Base-by-base conservation (phyloP, 2,888 invertebrate genomes). In the Tethea ocularis region DNA sequence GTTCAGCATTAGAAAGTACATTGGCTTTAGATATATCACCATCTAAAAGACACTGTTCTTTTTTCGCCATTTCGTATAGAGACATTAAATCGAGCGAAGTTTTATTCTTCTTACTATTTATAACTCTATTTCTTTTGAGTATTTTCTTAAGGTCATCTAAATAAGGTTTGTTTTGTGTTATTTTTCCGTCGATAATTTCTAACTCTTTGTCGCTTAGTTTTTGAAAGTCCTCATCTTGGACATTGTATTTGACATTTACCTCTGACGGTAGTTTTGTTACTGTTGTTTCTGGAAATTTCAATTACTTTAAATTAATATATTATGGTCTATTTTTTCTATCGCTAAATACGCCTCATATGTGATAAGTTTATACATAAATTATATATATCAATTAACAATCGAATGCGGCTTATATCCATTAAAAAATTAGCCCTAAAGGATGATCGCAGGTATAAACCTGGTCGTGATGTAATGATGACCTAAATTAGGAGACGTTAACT, bases 161-260 rank as follows among this genome's bases (percentile, higher is more conserved):
- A 61, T 90, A 88, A 2, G 86, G 73, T 70, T 79, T 79, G 72
- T 92, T 91, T 60, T 86, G 86, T 0, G 76, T 63, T 68, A 90
- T 80, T 41, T 82, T 83, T 1, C 74, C 79, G 68, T 91, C 92
- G 29, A 92, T 89, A 11, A 91, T 88, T 73, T 92, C 91, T 2
- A 92, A 82, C 64, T 90, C 90, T 57, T 85, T 87, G 17, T 86
- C 81, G 59, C 78, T 82, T 0, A 85, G 60, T 52, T 82, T 82
- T 20, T 77, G 72, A 0, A 87, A 61, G 51, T 87, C 86, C 1
- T 80, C 76, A n/a, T 82, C 78, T 5, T 65, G 59, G 20, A 89
- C 76, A 51, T 84, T 70, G 61, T 84, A 86, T 58, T 84, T 75
- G 2, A 71, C 67, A 72, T 82, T 87, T 3, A 88, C 61, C 6